Percentiles rank a stretch among this genome's conserved stretches.
Evolutionary conservation across 1,140 invertebrate genomes (phyloP).

Genomic region (Leptonema lineaticorne): DNA sequence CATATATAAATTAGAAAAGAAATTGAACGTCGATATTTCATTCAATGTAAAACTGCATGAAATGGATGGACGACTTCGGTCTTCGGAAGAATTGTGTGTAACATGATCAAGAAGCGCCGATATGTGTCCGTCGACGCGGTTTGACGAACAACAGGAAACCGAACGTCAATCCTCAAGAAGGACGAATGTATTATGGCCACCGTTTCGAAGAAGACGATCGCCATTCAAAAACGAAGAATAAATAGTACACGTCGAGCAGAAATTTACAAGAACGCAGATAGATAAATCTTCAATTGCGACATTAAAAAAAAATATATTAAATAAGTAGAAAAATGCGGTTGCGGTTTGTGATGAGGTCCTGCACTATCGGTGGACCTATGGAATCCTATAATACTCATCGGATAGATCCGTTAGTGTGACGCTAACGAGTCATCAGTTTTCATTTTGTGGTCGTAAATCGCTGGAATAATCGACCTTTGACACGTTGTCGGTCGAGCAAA

Average conservation of each 20-base stretch:
- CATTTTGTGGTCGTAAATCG: not conserved
- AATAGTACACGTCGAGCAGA: no score
- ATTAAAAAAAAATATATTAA: not conserved
- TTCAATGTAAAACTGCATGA: not conserved
- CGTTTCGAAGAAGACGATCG: no score
- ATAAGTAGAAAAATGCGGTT: not conserved
- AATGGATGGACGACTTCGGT: not conserved
- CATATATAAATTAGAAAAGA: not conserved
- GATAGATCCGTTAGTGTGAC: no score
- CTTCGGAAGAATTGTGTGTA: not conserved
- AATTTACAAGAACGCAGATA: no score
- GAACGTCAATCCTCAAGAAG: slow-evolving; percentile 1
- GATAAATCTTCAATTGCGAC: no score
- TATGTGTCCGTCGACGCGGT: not conserved
- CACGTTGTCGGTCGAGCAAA: not conserved
- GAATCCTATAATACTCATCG: not conserved
- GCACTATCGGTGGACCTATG: not conserved
- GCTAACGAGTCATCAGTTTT: not conserved
- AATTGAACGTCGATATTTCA: not conserved
- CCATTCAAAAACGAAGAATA: no score
- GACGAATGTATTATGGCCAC: not conserved
- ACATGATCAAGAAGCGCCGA: slow-evolving; percentile 12
- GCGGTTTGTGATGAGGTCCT: not conserved
- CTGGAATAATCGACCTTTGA: not conserved
- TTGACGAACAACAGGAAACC: slow-evolving; percentile 7